Base-by-base conservation (phyloP, 2,888 invertebrate genomes). In the Sesia bembeciformis region DNA sequence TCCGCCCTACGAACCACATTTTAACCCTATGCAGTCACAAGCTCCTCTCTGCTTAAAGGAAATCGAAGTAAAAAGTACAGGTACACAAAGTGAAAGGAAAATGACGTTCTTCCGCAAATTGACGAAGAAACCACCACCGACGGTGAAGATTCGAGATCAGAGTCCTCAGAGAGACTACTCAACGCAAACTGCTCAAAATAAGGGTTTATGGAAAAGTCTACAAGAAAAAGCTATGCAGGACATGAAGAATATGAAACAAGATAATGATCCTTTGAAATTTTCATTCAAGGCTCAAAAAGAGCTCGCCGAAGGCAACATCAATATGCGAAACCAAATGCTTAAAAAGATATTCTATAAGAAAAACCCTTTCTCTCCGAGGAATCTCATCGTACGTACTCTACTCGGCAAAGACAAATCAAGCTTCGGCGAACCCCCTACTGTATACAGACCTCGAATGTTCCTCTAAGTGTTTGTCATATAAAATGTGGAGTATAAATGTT, bases 41-140 rank as follows among this genome's bases (percentile, higher is more conserved):
- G 71, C 77, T 5, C 52, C 85, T 3, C 60, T 87, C 0, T 86
- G 86, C 57, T 62, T 88, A 1, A 85, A 82, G 61, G 86, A 88
- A 64, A 74, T 88, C 52, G 88, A 88, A 75, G 84, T 88, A 0
- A 86, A 82, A 62, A 88, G 81, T 59, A 80, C 73, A 46, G 84
- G 74, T 4, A 85, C 83, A 2, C 88, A 89, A 58, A 87, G 86
- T 63, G 83, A 83, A 40, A 76, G 75, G 43, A 84, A 81, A 56
- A 66, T 78, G 60, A 74, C 83, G 1, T 68, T 84, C 49, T 80
- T 86, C 42, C 60, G 62, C n/a, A 81, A 78, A 56, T 67, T 85
- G n/a, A 68, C 74, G 39, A 72, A 76, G 42, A 83, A 74, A 59
- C 66, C 68, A 7, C 68, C 72, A 46, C 68, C 60, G 5, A 3